Percentiles rank a stretch among this genome's conserved stretches.
Conservation (phyloP, 2,797 vertebrate species). For the Anguilla pacifica region DNA sequence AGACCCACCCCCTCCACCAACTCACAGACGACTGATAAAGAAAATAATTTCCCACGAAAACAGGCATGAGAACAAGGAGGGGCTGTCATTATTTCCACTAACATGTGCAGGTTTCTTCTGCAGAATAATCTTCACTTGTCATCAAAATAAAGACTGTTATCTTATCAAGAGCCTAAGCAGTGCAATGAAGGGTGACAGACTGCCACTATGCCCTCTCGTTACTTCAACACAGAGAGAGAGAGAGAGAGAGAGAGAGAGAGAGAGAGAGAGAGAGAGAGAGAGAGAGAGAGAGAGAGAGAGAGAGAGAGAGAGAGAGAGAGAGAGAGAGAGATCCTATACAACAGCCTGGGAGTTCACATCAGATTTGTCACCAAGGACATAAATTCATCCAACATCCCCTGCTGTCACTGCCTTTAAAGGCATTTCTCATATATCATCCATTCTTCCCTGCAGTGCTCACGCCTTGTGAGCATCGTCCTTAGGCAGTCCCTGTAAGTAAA, state of each 20-base stretch:
- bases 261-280: background rate
- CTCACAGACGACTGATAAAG: background rate
- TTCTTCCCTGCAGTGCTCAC: background rate
- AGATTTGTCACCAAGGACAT: background rate
- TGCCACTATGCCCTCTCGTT: background rate
- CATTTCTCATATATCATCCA: background rate
- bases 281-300: background rate
- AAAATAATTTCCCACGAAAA: conserved; percentile 5
- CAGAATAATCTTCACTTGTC: background rate
- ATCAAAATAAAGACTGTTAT: conserved; percentile 8
- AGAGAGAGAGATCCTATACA: background rate
- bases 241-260: background rate
- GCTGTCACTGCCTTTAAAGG: background rate
- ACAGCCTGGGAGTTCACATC: background rate
- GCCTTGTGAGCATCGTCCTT: background rate
- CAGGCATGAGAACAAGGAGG: background rate
- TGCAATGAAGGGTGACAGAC: background rate
- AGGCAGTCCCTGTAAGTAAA: background rate
- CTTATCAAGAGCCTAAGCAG: background rate
- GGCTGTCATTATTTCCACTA: background rate
- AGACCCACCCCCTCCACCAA: no score
- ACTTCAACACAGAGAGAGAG: background rate
- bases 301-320: background rate
- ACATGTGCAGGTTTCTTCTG: background rate
- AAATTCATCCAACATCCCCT: background rate